These are phyloP conservation scores for Luffia ferchaultella DNA, from an alignment of 2,888 invertebrate genomes.

Conservation along the genomic window DNA sequence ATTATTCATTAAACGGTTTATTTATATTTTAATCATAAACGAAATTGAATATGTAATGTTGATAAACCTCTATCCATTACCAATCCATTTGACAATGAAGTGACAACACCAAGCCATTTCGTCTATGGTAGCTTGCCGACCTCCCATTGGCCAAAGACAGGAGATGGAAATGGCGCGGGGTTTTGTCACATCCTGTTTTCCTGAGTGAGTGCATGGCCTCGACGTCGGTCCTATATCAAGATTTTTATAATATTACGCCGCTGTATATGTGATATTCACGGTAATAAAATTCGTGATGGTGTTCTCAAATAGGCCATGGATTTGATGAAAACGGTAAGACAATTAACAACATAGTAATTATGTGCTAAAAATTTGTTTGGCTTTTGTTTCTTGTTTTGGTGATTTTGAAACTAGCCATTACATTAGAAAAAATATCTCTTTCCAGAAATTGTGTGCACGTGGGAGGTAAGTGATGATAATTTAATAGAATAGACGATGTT, in stretches of 20 bases:
- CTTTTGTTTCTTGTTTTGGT: conserved; percentile 69
- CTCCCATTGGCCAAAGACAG: no score
- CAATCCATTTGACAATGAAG: no score
- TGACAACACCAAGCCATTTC: no score
- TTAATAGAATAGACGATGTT: conserved; percentile 41
- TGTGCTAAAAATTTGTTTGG: conserved; percentile 51
- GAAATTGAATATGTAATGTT: no score
- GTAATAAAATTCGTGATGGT: conserved; percentile 61
- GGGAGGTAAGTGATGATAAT: conserved; percentile 60
- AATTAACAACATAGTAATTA: conserved; percentile 31
- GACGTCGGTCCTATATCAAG: conserved; percentile 49
- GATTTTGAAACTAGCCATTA: conserved; percentile 66
- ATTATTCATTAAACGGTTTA: no score
- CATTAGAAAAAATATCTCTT: conserved; percentile 67
- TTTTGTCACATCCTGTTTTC: conserved; percentile 63
- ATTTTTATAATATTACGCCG: conserved; percentile 37
- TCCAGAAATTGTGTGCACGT: conserved; percentile 63
- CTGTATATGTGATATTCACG: conserved; percentile 44
- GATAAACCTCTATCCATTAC: no score
- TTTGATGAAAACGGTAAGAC: conserved; percentile 68
- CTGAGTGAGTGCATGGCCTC: conserved; percentile 54
- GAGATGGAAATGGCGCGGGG: conserved; percentile 53
- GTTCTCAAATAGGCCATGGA: conserved; percentile 66
- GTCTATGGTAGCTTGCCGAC: no score
- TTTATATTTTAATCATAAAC: no score